Evolutionary conservation across 2,888 invertebrate species (phyloP), one percentile per base, ranked within the genome.

Genomic region (Morinoia aosen): DNA sequence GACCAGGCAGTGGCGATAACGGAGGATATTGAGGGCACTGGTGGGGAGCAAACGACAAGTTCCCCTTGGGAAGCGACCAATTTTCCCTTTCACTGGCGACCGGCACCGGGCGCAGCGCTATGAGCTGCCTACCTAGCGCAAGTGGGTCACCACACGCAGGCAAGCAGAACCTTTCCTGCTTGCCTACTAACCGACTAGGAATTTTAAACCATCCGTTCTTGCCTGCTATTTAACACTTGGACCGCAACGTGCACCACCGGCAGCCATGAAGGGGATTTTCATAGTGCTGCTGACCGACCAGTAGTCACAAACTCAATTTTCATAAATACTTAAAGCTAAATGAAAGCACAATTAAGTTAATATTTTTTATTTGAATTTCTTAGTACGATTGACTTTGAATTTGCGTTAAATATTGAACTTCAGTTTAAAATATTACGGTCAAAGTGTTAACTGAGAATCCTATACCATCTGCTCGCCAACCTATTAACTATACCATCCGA

Each of bases 1-100:
- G 48, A 48, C 48, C 48, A 25, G 19, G 64, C 64, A 64, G 64
- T 16, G 33, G 16, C 12, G 40, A 14, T 19, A 90, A 16, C 8
- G 5, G 40, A 40, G 48, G 19, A 40, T 40, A 40, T 90, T 90
- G 90, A 40, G 90, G 40, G 90, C 90, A 90, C 14, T 39, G 19
- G 39, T 5, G 39, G 64, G 64, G 14, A 19, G 90, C 48, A 90
- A 39, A 90, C 39, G 39, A 40, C 90, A 90, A 48, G 90, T 48
- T 90, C 90, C 90, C 90, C 90, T 90, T 90, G 90, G 90, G 90
- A 90, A 14, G 19, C 90, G 48, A 48, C 12, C 0, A 48, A 39
- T 90, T 90, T 39, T 90, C 48, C 90, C 90, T 90, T 90, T 90
- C 90, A 90, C 90, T 90, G 90, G 76, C 10, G 76, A 76, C 76